phyloP scores from a whole-genome alignment of 2,113 vertebrate species.

The Thunnus thynnus region DNA sequence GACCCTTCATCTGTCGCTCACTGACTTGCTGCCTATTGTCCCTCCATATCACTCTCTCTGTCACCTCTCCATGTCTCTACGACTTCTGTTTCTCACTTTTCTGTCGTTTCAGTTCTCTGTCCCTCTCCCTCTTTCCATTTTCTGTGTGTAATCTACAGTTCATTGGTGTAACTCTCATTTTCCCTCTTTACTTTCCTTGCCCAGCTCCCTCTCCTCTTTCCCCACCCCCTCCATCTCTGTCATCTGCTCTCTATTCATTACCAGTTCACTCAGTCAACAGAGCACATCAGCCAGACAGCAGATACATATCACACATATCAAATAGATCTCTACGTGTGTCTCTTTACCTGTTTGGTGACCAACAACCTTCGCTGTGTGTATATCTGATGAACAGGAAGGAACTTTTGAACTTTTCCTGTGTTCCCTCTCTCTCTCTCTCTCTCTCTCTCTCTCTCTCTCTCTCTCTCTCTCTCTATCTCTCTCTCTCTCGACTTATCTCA shows the following conservation, averaged over 20 bases:
- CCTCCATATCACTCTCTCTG: constrained; percentile 8
- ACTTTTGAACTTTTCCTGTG: constrained; percentile 51
- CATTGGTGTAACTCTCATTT: constrained; percentile 16
- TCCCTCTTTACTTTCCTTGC: constrained; percentile 18
- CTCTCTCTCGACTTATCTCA: constrained; percentile 9
- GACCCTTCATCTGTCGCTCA: constrained; percentile 26
- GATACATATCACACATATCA: constrained; percentile 60
- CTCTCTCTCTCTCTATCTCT: background rate
- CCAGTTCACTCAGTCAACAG: constrained; percentile 46
- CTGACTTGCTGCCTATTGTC: constrained; percentile 17
- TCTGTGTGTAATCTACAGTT: constrained; percentile 22
- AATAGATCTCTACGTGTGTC: constrained; percentile 41
- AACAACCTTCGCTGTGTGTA: constrained; percentile 1
- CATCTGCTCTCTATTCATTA: constrained; percentile 50
- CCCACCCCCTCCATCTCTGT: constrained; percentile 33
- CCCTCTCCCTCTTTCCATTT: background rate
- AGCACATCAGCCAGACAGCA: constrained; percentile 51
- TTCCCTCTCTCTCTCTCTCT: background rate
- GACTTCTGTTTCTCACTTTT: constrained; percentile 10
- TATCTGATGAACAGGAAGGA: constrained; percentile 16
- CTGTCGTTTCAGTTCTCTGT: background rate
- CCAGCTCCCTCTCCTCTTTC: constrained; percentile 29
- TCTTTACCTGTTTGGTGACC: constrained; percentile 42
- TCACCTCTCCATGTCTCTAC: background rate
- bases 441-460: background rate